Conservation (phyloP, 2,113 vertebrate species). For the Onychorhynchus coronatus region DNA sequence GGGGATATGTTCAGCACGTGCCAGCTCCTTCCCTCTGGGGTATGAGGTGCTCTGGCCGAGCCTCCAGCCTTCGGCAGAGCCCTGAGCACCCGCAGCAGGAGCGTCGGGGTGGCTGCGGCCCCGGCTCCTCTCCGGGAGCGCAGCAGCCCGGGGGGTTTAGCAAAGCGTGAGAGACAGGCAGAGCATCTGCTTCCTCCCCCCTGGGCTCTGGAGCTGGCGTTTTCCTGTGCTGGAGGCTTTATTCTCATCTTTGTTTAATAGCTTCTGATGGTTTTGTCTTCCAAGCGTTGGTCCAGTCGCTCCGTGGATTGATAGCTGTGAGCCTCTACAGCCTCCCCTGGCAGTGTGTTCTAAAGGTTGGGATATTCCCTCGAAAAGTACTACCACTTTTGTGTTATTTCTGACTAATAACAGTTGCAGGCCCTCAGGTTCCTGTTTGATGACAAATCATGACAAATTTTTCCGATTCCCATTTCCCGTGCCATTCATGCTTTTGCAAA, state of each 20-base stretch:
- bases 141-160: neutral
- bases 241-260: neutral
- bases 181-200: neutral
- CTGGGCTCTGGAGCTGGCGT: neutral
- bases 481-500: neutral
- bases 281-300: neutral
- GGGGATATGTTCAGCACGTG: neutral
- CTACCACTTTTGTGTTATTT: neutral
- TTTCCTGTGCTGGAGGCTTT: neutral
- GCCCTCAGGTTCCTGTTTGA: neutral
- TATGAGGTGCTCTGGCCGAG: neutral
- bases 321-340: neutral
- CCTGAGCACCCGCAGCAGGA: neutral
- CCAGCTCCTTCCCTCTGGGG: neutral
- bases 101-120: accelerated
- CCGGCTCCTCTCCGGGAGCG: accelerated
- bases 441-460: neutral
- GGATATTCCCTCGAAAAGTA: neutral
- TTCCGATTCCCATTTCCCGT: neutral
- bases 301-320: neutral
- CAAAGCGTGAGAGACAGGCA: neutral
- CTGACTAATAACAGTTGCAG: neutral
- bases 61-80: neutral
- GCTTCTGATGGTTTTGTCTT: neutral
- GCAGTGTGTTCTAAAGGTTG: neutral